These are phyloP conservation scores for Uloborus plumipes DNA, from an alignment of 2,888 invertebrate species.

Conservation along the genomic window DNA sequence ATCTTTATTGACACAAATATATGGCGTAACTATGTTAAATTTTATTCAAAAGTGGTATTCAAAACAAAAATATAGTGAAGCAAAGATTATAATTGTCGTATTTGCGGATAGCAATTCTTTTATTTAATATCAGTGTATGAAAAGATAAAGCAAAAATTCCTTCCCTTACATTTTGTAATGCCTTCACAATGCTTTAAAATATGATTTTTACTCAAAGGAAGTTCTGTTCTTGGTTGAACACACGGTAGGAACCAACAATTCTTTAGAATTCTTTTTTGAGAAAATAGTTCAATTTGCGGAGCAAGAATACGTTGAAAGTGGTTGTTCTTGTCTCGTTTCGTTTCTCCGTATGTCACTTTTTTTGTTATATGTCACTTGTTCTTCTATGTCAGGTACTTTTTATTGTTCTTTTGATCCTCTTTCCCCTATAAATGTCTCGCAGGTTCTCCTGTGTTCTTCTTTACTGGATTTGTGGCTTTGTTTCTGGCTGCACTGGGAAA, in stretches of 20 bases:
- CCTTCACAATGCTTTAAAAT: background rate
- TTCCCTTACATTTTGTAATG: background rate
- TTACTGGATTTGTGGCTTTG: no score
- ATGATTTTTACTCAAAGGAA: background rate
- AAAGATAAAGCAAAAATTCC: background rate
- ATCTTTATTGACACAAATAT: no score
- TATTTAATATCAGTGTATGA: no score
- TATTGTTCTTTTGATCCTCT: no score
- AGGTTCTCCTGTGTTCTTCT: no score
- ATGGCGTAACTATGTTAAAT: no score
- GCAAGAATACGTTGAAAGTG: slow-evolving; percentile 21
- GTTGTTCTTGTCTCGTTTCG: slow-evolving; percentile 3
- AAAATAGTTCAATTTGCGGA: slow-evolving; percentile 21
- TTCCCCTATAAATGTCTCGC: no score
- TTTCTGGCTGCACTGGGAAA: background rate
- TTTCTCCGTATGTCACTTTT: slow-evolving; percentile 6
- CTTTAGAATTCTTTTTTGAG: background rate
- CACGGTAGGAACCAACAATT: background rate
- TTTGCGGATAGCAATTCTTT: no score
- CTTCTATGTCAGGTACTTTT: background rate
- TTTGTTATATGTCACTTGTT: background rate
- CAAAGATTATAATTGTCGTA: no score
- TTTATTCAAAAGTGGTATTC: no score
- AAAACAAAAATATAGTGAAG: no score
- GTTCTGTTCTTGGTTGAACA: background rate